These are phyloP conservation scores for Dasysyrphus albostriatus DNA, from an alignment of 2,888 invertebrate species.

Conservation along the genomic window DNA sequence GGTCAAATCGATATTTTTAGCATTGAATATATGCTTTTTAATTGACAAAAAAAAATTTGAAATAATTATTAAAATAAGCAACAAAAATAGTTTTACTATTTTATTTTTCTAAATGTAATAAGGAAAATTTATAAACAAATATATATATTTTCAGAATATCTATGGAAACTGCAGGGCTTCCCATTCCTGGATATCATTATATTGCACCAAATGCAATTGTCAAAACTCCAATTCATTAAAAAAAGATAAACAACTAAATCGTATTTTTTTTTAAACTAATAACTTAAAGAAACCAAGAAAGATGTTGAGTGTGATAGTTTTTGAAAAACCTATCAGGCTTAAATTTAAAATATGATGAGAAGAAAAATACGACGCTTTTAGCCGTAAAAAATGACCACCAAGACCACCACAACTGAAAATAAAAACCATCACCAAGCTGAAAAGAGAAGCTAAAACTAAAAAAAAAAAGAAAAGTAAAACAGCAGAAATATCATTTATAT, in stretches of 20 bases:
- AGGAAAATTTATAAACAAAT: constrained; percentile 22
- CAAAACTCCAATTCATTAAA: constrained; percentile 95
- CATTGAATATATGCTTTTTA: constrained; percentile 68
- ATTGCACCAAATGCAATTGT: constrained; percentile 96
- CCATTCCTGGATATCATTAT: constrained; percentile 95
- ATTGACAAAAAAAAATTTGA: constrained; percentile 3
- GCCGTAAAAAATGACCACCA: constrained; percentile 64
- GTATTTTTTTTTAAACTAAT: constrained; percentile 38
- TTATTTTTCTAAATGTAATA: constrained; percentile 36
- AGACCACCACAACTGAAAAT: constrained; percentile 63
- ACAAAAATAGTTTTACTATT: constrained; percentile 9
- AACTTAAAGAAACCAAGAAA: constrained; percentile 47
- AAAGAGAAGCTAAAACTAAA: constrained; percentile 43
- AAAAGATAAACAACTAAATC: constrained; percentile 31
- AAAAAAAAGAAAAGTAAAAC: constrained; percentile 8
- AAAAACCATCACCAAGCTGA: constrained; percentile 61
- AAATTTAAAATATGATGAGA: constrained; percentile 13
- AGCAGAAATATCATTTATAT: constrained; percentile 46
- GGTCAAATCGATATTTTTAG: constrained; percentile 65
- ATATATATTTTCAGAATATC: constrained; percentile 90
- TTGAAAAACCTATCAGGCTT: constrained; percentile 30
- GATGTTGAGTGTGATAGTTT: constrained; percentile 40
- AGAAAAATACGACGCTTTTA: constrained; percentile 39
- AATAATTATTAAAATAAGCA: constrained; percentile 15
- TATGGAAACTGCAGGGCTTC: constrained; percentile 96